phyloP scores from a whole-genome alignment of 1,140 invertebrate genomes.

The Leucophenga varia region DNA sequence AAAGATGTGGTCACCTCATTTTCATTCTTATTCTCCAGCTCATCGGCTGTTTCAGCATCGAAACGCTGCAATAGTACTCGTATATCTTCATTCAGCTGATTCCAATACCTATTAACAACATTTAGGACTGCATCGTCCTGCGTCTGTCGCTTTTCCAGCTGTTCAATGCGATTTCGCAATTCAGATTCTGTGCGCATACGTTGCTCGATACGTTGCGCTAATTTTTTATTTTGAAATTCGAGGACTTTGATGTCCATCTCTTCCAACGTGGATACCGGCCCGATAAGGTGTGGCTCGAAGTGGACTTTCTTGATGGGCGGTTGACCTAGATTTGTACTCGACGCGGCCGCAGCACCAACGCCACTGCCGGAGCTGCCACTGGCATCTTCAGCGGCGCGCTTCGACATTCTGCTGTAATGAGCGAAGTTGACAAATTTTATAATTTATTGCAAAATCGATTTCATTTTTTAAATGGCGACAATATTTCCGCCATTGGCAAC shows the following conservation, averaged over 20 bases:
- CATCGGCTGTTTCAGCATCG: slow-evolving; percentile 96
- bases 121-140: slow-evolving; percentile 97
- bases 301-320: slow-evolving; percentile 89
- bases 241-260: slow-evolving; percentile 97
- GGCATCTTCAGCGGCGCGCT: slow-evolving; percentile 68
- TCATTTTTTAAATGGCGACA: slow-evolving; percentile 25
- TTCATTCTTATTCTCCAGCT: slow-evolving; percentile 94
- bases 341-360: slow-evolving; percentile 28
- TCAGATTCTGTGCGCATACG: slow-evolving; percentile 87
- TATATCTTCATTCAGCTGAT: slow-evolving; percentile 96
- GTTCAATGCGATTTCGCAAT: slow-evolving; percentile 88
- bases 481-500: slow-evolving; percentile 7
- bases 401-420: slow-evolving; percentile 64
- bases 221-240: slow-evolving; percentile 95
- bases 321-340: slow-evolving; percentile 27
- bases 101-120: slow-evolving; percentile 98
- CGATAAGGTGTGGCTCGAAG: slow-evolving; percentile 90
- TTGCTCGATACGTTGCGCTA: slow-evolving; percentile 90
- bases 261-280: slow-evolving; percentile 89
- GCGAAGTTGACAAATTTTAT: slow-evolving; percentile 13
- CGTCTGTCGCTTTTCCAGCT: slow-evolving; percentile 94
- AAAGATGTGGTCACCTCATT: slow-evolving; percentile 96
- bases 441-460: slow-evolving; percentile 41
- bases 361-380: slow-evolving; percentile 53
- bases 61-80: slow-evolving; percentile 90